Percentiles rank a stretch among this genome's conserved stretches.
These are phyloP conservation scores for Dione juno DNA, from an alignment of 2,888 invertebrate genomes.

Conservation along the genomic window DNA sequence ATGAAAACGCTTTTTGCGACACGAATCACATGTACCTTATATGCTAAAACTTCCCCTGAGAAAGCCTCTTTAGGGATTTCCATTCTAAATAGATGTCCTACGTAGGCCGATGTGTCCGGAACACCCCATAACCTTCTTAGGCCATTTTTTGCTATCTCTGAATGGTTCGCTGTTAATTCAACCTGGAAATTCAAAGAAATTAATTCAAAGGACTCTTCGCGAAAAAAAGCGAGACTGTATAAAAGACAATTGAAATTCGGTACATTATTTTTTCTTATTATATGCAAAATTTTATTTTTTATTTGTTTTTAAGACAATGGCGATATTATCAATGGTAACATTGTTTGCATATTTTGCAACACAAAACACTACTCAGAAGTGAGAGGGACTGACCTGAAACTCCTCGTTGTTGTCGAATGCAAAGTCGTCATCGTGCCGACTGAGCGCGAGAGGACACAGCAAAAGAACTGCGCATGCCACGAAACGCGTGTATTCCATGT, in stretches of 20 bases:
- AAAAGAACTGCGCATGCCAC: slow-evolving; percentile 70
- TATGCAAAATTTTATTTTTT: slow-evolving; percentile 28
- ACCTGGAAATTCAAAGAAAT: slow-evolving; percentile 59
- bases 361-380: slow-evolving; percentile 18
- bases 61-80: slow-evolving; percentile 89
- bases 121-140: slow-evolving; percentile 83
- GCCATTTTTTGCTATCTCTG: slow-evolving; percentile 78
- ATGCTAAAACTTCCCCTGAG: slow-evolving; percentile 85
- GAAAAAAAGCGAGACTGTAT: slow-evolving; percentile 15
- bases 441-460: slow-evolving; percentile 73
- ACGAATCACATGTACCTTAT: slow-evolving; percentile 83
- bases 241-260: slow-evolving; percentile 29
- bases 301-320: slow-evolving; percentile 20
- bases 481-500: slow-evolving; percentile 69
- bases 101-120: slow-evolving; percentile 86
- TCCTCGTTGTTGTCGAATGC: slow-evolving; percentile 80
- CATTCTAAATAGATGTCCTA: slow-evolving; percentile 89
- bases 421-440: slow-evolving; percentile 79
- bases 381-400: slow-evolving; percentile 65
- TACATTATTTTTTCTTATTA: slow-evolving; percentile 34
- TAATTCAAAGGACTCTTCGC: slow-evolving; percentile 2
- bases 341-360: slow-evolving; percentile 30
- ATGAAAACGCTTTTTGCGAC: slow-evolving; percentile 1
- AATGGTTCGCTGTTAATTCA: slow-evolving; percentile 76
- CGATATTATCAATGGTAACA: slow-evolving; percentile 27